Conservation (phyloP, 2,113 vertebrate species). For the Cottus gobio region DNA sequence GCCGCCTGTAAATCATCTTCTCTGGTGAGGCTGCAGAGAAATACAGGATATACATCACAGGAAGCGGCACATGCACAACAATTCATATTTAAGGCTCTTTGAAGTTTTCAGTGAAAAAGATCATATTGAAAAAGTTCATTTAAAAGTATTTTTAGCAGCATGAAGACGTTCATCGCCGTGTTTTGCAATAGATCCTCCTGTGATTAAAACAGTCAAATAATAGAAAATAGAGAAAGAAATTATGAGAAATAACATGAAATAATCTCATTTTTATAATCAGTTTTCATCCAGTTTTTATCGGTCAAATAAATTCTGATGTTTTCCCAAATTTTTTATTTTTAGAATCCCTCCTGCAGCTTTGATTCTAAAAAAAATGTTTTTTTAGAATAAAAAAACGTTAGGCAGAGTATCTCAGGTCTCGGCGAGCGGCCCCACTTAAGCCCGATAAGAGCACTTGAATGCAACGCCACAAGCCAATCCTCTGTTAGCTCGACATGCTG, state of each 20-base stretch:
- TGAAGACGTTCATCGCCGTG: not conserved
- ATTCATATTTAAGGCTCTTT: not conserved
- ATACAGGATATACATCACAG: not conserved
- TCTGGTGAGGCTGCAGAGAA: not conserved
- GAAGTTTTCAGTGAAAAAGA: not conserved
- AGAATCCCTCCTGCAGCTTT: no score
- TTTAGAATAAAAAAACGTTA: no score
- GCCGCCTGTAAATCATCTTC: conserved; percentile 48
- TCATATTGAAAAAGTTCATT: not conserved
- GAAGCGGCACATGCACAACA: not conserved
- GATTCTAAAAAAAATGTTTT: no score
- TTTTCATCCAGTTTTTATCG: not conserved
- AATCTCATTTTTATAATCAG: not conserved
- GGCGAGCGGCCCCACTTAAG: conserved; percentile 44
- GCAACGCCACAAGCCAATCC: conserved; percentile 50
- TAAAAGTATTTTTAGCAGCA: no score
- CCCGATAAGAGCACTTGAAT: conserved; percentile 56
- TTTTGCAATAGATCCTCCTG: not conserved
- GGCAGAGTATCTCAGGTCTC: conserved; percentile 35
- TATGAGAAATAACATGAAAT: not conserved
- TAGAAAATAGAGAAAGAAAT: not conserved
- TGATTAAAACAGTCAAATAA: not conserved
- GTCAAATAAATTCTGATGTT: not conserved
- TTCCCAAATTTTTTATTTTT: no score
- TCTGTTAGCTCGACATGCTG: conserved; percentile 21